Evolutionary conservation across 2,888 invertebrate species (phyloP).

Genomic region (Philopedon plagiatum): DNA sequence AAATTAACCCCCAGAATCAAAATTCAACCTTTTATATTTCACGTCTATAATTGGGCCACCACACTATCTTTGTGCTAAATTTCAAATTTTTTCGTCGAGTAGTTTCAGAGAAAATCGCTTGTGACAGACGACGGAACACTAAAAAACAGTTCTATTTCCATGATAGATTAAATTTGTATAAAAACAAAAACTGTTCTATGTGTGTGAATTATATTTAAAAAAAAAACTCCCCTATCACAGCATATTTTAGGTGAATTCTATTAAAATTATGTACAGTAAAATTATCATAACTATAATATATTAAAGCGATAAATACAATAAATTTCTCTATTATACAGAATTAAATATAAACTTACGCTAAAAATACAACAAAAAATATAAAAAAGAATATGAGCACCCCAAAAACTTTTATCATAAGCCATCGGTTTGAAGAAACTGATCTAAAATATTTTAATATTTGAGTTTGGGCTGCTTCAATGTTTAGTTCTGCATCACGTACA

Average conservation of each 20-base stretch:
- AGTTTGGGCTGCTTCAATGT: slow-evolving; percentile 97
- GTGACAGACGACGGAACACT: too few relatives aligned
- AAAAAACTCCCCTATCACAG: slow-evolving; percentile 12
- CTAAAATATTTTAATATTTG: slow-evolving; percentile 99
- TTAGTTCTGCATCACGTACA: slow-evolving; percentile 94
- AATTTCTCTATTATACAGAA: slow-evolving; percentile 20
- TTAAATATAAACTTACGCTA: slow-evolving; percentile 73
- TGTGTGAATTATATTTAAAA: neutral
- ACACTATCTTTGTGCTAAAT: too few relatives aligned
- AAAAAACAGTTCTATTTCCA: too few relatives aligned
- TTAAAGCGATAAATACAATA: slow-evolving; percentile 14
- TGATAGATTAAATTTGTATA: too few relatives aligned
- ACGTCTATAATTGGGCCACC: too few relatives aligned
- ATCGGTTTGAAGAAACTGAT: slow-evolving; percentile 96
- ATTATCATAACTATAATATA: neutral
- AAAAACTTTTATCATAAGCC: slow-evolving; percentile 99
- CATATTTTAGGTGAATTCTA: slow-evolving; percentile 4
- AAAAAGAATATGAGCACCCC: slow-evolving; percentile 99
- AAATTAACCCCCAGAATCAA: too few relatives aligned
- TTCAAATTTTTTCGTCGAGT: too few relatives aligned
- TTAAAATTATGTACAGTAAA: slow-evolving; percentile 7
- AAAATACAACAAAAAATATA: slow-evolving; percentile 97
- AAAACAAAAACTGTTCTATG: neutral
- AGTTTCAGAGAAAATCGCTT: too few relatives aligned
- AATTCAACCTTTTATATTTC: too few relatives aligned